Conservation (phyloP, 2,797 vertebrate genomes). For the Epinephelus coioides region DNA sequence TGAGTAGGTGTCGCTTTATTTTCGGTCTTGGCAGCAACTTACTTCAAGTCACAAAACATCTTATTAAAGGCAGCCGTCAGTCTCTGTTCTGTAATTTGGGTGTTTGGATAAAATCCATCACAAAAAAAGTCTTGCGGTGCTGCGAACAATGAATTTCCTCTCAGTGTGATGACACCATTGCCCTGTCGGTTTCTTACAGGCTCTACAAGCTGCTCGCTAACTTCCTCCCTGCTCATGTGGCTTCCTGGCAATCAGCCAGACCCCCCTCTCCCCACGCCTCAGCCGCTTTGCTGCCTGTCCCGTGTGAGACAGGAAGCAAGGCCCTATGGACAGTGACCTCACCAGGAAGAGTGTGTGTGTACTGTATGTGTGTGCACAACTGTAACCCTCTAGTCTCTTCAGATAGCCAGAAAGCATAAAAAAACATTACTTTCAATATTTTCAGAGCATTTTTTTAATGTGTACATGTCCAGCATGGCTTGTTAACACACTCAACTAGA, state of each 20-base stretch:
- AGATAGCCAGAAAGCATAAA: neutral
- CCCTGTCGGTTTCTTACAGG: constrained; percentile 32
- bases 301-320: constrained; percentile 84
- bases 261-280: constrained; percentile 31
- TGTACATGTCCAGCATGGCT: constrained; percentile 92
- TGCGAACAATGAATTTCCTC: constrained; percentile 68
- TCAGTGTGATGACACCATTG: constrained; percentile 37
- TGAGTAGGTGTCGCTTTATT: constrained; percentile 38
- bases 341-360: constrained; percentile 74
- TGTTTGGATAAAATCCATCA: constrained; percentile 32
- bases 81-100: constrained; percentile 46
- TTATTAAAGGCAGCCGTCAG: constrained; percentile 44
- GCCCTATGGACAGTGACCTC: constrained; percentile 78
- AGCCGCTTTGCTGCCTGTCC: constrained; percentile 69
- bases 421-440: constrained; percentile 21
- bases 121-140: neutral
- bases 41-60: constrained; percentile 25
- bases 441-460: constrained; percentile 84
- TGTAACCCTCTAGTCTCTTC: constrained; percentile 11
- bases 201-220: constrained; percentile 27
- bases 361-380: constrained; percentile 14
- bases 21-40: constrained; percentile 4
- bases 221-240: constrained; percentile 66
- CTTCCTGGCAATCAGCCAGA: constrained; percentile 67
- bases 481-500: constrained; percentile 89